Conservation (phyloP, 1,140 invertebrate genomes). For the Bombus superbus region DNA sequence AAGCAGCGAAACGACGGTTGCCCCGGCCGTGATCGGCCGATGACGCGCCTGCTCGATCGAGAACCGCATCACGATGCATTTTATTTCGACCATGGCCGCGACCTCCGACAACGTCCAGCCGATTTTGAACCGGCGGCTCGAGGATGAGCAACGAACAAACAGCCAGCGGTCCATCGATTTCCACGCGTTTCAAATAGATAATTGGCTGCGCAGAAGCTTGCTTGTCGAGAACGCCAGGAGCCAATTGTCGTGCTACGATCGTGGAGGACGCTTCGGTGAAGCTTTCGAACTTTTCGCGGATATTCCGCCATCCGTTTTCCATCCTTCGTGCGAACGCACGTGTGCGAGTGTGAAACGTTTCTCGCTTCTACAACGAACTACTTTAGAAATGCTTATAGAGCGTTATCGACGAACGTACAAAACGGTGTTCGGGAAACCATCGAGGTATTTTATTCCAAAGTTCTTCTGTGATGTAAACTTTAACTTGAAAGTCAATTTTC, state of each 20-base stretch:
- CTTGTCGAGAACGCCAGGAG: too few species aligned
- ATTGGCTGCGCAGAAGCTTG: neutral
- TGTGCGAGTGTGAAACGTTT: constrained; percentile 33
- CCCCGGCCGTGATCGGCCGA: neutral
- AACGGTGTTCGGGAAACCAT: constrained; percentile 46
- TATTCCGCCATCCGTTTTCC: constrained; percentile 58
- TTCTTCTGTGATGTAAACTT: constrained; percentile 45
- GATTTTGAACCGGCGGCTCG: neutral
- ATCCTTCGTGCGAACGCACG: constrained; percentile 25
- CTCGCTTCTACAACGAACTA: constrained; percentile 53
- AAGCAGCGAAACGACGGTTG: neutral
- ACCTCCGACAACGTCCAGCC: neutral
- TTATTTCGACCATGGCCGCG: neutral
- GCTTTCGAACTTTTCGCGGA: constrained; percentile 60
- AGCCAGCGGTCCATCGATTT: neutral
- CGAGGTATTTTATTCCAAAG: constrained; percentile 35
- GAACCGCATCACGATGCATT: neutral
- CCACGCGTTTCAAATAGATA: constrained; percentile 10
- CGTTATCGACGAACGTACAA: constrained; percentile 46
- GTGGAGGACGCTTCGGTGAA: constrained; percentile 60
- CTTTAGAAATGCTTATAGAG: constrained; percentile 11
- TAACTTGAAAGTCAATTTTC: constrained; percentile 24
- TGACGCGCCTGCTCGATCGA: neutral
- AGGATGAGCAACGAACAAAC: neutral
- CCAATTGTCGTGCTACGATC: constrained; percentile 42